phyloP scores from a whole-genome alignment of 2,797 vertebrate genomes.

The Xiphophorus birchmanni region DNA sequence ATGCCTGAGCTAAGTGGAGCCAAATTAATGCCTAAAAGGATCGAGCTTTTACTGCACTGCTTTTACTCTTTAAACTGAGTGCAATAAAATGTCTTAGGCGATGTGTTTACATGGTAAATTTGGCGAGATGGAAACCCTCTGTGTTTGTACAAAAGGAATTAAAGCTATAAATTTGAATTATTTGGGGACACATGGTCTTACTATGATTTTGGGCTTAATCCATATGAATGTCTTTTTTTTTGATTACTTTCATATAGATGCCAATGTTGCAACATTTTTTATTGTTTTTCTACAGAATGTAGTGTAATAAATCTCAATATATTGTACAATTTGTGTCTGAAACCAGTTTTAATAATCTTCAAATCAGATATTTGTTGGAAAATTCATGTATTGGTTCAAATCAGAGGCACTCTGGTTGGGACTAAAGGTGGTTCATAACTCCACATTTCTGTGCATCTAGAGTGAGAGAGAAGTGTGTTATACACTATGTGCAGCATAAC shows the following conservation, averaged over 20 bases:
- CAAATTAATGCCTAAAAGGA: neutral
- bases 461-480: neutral
- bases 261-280: conserved; percentile 54
- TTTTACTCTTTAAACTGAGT: neutral
- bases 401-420: too few species aligned
- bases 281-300: conserved; percentile 11
- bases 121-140: neutral
- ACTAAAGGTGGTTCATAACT: neutral
- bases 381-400: neutral
- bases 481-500: neutral
- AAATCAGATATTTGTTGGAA: neutral
- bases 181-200: neutral
- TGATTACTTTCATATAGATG: conserved; percentile 5
- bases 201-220: neutral
- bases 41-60: neutral
- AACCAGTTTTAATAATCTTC: neutral
- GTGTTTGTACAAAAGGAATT: neutral
- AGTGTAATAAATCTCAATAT: neutral
- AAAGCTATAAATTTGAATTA: neutral
- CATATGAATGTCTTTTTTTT: conserved; percentile 28
- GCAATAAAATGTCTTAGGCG: neutral
- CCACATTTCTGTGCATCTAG: neutral
- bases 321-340: neutral
- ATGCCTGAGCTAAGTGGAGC: neutral
- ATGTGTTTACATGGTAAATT: neutral